Base-by-base conservation (phyloP, 2,888 invertebrate genomes). In the Rambutsinella grinnellia region DNA sequence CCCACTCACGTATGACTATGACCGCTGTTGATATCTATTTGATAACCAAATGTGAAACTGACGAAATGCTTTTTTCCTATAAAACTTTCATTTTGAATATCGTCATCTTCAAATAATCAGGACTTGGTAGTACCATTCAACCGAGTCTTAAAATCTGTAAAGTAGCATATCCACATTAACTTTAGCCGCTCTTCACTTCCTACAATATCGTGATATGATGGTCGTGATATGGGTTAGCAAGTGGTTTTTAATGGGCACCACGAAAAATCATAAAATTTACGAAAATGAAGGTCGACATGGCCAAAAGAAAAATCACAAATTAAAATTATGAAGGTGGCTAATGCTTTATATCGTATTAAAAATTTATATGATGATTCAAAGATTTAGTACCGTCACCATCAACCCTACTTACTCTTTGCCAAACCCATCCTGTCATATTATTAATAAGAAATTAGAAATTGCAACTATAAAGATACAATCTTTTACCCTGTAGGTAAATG, bases 211-310 rank as follows among this genome's bases (percentile, higher is more conserved):
- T 36, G 36, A 36, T 36, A 36, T 13, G 6, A 13, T 36, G 36
- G 36, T 36, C 36, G 36, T 36, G 36, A 36, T 36, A 13, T 36
- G 36, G 36, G 36, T 36, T 36, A 36, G 36, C 36, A 36, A 36
- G 36, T 36, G 36, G 36, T 36, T 5, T 36, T 5, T 36, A 36
- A 13, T 13, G 6, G 13, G 13, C 36, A 36, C 36, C 36, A 36
- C 36, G 36, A 36, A 36, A n/a, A 36, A 13, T 36, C 36, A 36
- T 36, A 28, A 66, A 53, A 21, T 17, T 66, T 2, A 44, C 56
- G 46, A 56, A 44, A 66, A 53, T 15, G 66, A 66, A 66, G 66
- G 54, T 66, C 66, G 56, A 56, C 46, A 56, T 36, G 66, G 17
- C 17, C 36, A 54, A 65, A 53, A 53, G 54, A 53, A 26, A 8